Conservation (phyloP, 2,888 invertebrate species). For the Heterodera filipjevi region DNA sequence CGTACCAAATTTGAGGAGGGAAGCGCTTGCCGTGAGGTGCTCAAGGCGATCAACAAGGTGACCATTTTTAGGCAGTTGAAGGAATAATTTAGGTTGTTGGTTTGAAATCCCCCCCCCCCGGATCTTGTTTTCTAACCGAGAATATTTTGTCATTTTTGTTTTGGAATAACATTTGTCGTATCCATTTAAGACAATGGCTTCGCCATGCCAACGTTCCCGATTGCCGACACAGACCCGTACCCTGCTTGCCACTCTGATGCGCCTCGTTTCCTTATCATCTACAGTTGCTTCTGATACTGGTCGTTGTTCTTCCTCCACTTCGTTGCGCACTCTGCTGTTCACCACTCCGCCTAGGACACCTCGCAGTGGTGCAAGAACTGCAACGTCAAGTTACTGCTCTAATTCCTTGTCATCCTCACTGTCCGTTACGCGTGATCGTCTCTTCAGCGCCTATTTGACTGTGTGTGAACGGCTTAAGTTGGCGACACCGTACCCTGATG, state of each 20-base stretch:
- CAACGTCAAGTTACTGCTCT: neutral
- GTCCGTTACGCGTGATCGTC: conserved; percentile 41
- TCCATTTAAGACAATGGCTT: conserved; percentile 39
- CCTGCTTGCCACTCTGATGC: conserved; percentile 43
- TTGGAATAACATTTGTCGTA: too few species aligned
- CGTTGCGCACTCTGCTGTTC: neutral
- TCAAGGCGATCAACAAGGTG: conserved; percentile 51
- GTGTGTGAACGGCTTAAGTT: conserved; percentile 47
- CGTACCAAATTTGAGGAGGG: conserved; percentile 8
- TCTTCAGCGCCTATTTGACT: conserved; percentile 45
- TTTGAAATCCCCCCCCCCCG: too few species aligned
- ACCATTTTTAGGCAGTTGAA: too few species aligned
- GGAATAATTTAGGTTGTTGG: too few species aligned
- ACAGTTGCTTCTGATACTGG: neutral
- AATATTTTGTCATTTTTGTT: too few species aligned
- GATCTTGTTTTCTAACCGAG: too few species aligned
- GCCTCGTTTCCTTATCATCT: conserved; percentile 29
- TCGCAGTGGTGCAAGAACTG: neutral
- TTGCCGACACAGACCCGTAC: conserved; percentile 50
- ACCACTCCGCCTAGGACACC: neutral
- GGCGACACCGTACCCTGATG: conserved; percentile 34
- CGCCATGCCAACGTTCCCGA: conserved; percentile 51
- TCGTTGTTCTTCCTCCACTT: neutral
- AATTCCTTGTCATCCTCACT: conserved; percentile 22
- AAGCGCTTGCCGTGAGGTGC: conserved; percentile 52